These are phyloP conservation scores for Irena cyanogastra DNA, from an alignment of 2,113 vertebrate genomes.

Conservation along the genomic window DNA sequence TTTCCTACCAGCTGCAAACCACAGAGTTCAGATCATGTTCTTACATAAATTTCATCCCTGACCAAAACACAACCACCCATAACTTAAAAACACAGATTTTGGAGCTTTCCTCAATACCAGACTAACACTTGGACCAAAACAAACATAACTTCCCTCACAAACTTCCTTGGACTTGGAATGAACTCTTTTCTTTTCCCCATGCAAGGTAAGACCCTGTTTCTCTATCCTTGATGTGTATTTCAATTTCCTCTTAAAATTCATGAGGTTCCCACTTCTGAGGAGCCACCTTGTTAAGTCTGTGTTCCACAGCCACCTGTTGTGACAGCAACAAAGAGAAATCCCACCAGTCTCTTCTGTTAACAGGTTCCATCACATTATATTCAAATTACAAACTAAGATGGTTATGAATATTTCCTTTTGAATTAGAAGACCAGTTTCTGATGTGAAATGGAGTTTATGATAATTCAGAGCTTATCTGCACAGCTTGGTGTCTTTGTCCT, in stretches of 20 bases:
- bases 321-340: neutral
- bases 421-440: slow-evolving; percentile 3
- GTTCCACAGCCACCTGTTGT: slow-evolving; percentile 5
- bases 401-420: slow-evolving; percentile 42
- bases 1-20: neutral
- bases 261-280: neutral
- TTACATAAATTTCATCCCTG: neutral
- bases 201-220: neutral
- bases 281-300: neutral
- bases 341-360: neutral
- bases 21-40: neutral
- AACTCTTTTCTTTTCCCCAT: neutral
- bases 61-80: neutral
- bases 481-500: slow-evolving; percentile 39
- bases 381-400: neutral
- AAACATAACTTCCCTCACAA: neutral
- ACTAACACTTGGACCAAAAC: neutral
- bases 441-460: neutral
- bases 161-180: neutral
- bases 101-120: neutral
- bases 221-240: neutral
- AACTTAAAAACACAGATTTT: neutral
- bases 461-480: slow-evolving; percentile 44
- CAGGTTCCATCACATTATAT: neutral
- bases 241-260: slow-evolving; percentile 7